Base-by-base conservation (phyloP, 2,888 invertebrate species). In the Apodemia duryi region DNA sequence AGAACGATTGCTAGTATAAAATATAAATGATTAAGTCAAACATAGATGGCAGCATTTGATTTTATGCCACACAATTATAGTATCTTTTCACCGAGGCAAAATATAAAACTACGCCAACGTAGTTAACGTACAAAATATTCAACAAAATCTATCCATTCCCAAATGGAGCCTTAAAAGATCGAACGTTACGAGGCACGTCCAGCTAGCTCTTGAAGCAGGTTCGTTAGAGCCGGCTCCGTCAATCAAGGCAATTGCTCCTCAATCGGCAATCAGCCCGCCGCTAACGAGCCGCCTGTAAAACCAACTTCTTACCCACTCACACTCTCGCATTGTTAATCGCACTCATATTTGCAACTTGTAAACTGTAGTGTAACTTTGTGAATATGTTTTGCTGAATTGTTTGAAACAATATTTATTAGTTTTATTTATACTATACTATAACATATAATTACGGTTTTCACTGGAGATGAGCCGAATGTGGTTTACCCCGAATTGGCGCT, bases 211-310 rank as follows among this genome's bases (percentile, higher is more conserved):
- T 88, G 87, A 88, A 90, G 88, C 88, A 82, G 86, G 91, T 87
- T 92, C 92, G 91, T 92, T 92, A 75, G 72, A 54, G 35, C 57
- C 57, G 73, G 72, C 86, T 81, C 84, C 88, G 90, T 92, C 91
- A 92, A 91, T 92, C 91, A 91, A 86, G 88, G 84, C 92, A 91
- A 92, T 92, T 89, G 92, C 86, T 87, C 87, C 86, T 91, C 91
- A 91, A 92, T 91, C 91, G 91, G 88, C 91, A 92, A 92, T 92
- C 91, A 92, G 84, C 83, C 82, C 80, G 74, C 80, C 81, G 78
- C 83, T 89, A 89, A 90, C 90, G 90, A 89, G 83, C 77, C 84
- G 73, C 78, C 82, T 79, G 83, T 57, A 57, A 57, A 83, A 83
- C 83, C 84, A 86, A 88, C 86, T 88, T 85, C 88, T 86, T 85